Percentiles rank a stretch among this genome's conserved stretches.
Conservation (phyloP, 2,888 invertebrate genomes). For the Pachliopta kotzebuea region DNA sequence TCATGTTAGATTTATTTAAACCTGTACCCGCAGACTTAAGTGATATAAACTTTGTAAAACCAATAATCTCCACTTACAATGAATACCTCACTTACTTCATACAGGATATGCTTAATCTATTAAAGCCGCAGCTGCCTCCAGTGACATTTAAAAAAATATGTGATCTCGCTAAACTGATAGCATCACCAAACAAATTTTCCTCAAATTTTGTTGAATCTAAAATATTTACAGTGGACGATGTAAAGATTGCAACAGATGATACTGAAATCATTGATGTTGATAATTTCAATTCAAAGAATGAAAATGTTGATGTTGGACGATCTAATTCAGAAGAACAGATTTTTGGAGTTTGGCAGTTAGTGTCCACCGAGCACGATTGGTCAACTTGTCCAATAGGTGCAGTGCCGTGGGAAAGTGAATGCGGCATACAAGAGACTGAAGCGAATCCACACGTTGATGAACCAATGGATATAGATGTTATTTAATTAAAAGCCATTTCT, state of each 20-base stretch:
- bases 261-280: conserved; percentile 9
- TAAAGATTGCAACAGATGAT: conserved; percentile 40
- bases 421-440: conserved; percentile 31
- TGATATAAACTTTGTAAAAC: conserved; percentile 57
- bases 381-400: conserved; percentile 71
- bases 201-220: conserved; percentile 43
- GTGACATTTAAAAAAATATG: conserved; percentile 47
- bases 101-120: conserved; percentile 52
- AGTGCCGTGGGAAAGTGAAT: conserved; percentile 66
- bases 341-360: conserved; percentile 57
- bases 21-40: conserved; percentile 56
- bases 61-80: conserved; percentile 64
- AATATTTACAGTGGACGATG: conserved; percentile 70
- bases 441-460: conserved; percentile 2
- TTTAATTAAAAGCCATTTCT: conserved; percentile 42
- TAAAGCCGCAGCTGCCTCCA: conserved; percentile 55
- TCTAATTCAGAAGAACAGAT: background rate
- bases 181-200: conserved; percentile 49
- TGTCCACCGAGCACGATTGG: conserved; percentile 61
- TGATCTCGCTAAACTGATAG: conserved; percentile 59
- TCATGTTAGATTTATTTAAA: conserved; percentile 60
- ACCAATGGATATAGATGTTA: conserved; percentile 28
- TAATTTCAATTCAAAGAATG: background rate
- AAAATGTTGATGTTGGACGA: background rate
- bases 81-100: conserved; percentile 61